Conservation (phyloP, 2,113 vertebrate genomes). For the Steatornis caripensis region DNA sequence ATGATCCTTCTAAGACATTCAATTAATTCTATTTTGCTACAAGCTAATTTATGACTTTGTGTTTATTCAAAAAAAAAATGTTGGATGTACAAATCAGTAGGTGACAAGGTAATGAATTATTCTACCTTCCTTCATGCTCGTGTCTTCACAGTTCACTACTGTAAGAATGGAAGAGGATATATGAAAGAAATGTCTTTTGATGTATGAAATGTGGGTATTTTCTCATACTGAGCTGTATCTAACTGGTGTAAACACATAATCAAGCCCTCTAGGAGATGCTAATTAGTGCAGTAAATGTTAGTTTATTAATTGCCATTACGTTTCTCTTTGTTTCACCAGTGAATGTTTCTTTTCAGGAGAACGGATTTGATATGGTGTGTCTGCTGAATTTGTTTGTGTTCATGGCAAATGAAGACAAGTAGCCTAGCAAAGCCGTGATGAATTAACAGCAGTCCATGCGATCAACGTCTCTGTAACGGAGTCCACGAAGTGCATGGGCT, state of each 20-base stretch:
- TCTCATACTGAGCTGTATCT: slow-evolving; percentile 67
- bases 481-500: slow-evolving; percentile 29
- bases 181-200: slow-evolving; percentile 70
- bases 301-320: slow-evolving; percentile 71
- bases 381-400: slow-evolving; percentile 54
- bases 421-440: slow-evolving; percentile 50
- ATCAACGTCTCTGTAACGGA: slow-evolving; percentile 34
- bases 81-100: slow-evolving; percentile 74
- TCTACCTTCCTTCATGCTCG: slow-evolving; percentile 63
- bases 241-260: slow-evolving; percentile 69
- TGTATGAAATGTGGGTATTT: slow-evolving; percentile 72
- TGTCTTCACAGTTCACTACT: slow-evolving; percentile 51
- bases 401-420: slow-evolving; percentile 43
- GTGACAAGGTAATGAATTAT: slow-evolving; percentile 77
- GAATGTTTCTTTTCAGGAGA: slow-evolving; percentile 61
- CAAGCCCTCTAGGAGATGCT: slow-evolving; percentile 69
- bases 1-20: slow-evolving; percentile 75
- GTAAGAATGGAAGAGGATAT: slow-evolving; percentile 57
- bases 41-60: slow-evolving; percentile 77
- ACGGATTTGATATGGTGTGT: slow-evolving; percentile 37
- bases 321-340: slow-evolving; percentile 66
- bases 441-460: slow-evolving; percentile 25
- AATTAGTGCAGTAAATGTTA: slow-evolving; percentile 73
- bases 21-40: slow-evolving; percentile 81
- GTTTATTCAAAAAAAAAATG: slow-evolving; percentile 70